Percentiles rank a stretch among this genome's conserved stretches.
These are phyloP conservation scores for Calidris pygmaea DNA, from an alignment of 2,113 vertebrate species.

Conservation along the genomic window DNA sequence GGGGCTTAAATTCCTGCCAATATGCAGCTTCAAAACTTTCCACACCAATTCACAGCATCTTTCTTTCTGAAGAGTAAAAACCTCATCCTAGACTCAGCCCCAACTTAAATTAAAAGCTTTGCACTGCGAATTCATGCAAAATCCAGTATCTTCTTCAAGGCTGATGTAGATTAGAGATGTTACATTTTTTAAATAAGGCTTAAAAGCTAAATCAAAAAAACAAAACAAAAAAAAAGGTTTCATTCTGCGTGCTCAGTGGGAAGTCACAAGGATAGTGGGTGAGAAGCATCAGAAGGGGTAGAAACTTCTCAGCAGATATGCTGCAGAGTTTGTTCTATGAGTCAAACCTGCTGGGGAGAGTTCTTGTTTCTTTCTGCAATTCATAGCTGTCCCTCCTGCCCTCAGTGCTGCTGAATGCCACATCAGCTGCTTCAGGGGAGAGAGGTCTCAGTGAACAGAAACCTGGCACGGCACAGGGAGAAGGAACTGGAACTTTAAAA, in stretches of 20 bases:
- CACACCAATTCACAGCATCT: neutral
- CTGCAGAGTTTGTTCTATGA: neutral
- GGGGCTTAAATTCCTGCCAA: neutral
- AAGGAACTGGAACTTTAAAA: neutral
- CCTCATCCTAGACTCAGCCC: neutral
- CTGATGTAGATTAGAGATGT: neutral
- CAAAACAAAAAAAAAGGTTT: neutral
- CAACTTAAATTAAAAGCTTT: neutral
- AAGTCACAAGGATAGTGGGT: neutral
- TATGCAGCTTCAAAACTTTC: neutral
- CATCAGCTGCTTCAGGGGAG: neutral
- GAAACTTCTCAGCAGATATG: neutral
- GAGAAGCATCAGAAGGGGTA: neutral
- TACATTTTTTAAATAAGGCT: neutral
- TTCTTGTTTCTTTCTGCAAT: neutral
- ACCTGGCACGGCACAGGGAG: neutral
- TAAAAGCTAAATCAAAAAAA: neutral
- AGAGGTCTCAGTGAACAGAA: neutral
- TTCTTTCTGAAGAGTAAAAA: neutral
- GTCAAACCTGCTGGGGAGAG: neutral
- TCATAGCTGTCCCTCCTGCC: fast-evolving
- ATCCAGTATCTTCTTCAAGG: neutral
- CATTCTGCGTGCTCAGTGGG: neutral
- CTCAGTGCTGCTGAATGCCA: neutral
- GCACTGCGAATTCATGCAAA: neutral